phyloP scores from a whole-genome alignment of 2,797 vertebrate genomes.

The Pyrocephalus nanus region DNA sequence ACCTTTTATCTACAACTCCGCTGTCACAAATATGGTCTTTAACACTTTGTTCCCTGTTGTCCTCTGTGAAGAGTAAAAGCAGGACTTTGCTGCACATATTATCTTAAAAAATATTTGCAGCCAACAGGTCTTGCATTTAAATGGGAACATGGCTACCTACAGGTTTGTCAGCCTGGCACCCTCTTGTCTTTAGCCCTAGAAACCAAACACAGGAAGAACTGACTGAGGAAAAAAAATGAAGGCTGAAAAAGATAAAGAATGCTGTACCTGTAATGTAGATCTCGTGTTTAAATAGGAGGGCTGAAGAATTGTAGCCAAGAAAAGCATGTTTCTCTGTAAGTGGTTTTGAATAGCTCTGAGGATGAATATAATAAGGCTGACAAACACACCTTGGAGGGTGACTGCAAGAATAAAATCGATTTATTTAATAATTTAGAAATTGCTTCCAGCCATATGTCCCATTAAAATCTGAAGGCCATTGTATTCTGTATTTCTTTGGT shows the following conservation, averaged over 20 bases:
- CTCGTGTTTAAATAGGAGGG: slow-evolving; percentile 73
- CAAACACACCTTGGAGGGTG: slow-evolving; percentile 77
- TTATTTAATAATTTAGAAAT: slow-evolving; percentile 86
- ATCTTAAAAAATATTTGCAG: slow-evolving; percentile 10
- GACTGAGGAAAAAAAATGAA: neutral
- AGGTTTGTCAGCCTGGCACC: neutral
- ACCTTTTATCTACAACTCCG: slow-evolving; percentile 18
- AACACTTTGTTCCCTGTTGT: neutral
- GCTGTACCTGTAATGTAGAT: slow-evolving; percentile 38
- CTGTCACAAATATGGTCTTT: slow-evolving; percentile 11
- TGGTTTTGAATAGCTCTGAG: slow-evolving; percentile 70
- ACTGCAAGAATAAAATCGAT: slow-evolving; percentile 77
- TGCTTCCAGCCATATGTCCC: slow-evolving; percentile 80
- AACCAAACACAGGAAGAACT: neutral
- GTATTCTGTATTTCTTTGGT: slow-evolving; percentile 77
- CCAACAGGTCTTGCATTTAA: slow-evolving; percentile 46
- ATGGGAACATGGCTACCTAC: slow-evolving; percentile 1
- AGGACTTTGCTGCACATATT: neutral
- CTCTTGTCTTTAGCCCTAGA: neutral
- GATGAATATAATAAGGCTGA: slow-evolving; percentile 75
- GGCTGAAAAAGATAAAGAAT: neutral
- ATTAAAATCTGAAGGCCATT: slow-evolving; percentile 82
- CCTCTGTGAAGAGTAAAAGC: neutral
- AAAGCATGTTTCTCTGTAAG: slow-evolving; percentile 71
- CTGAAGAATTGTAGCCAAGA: slow-evolving; percentile 51